phyloP scores from a whole-genome alignment of 2,888 invertebrate species.

The Pandemis cinnamomeana region DNA sequence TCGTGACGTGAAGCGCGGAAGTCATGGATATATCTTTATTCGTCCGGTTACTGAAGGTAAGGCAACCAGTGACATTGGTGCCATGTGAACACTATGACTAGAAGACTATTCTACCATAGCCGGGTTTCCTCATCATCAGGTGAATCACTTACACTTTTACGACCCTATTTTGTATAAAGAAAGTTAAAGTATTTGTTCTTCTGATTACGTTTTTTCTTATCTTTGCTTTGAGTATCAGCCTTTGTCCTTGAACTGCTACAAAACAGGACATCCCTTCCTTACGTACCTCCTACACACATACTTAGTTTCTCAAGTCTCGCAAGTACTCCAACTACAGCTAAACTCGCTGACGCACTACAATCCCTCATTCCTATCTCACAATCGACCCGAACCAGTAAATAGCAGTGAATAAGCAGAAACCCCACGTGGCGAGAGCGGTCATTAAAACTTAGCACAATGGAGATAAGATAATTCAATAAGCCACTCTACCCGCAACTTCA shows the following conservation, averaged over 20 bases:
- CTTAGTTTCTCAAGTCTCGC: background rate
- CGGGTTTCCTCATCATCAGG: too few relatives aligned
- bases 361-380: conserved; percentile 25
- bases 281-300: background rate
- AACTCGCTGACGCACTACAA: conserved; percentile 6
- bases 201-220: too few relatives aligned
- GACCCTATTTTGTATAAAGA: too few relatives aligned
- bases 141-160: too few relatives aligned
- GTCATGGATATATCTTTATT: background rate
- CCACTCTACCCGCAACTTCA: conserved; percentile 61
- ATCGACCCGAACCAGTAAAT: conserved; percentile 28
- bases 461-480: conserved; percentile 78
- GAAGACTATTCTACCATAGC: too few relatives aligned
- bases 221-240: too few relatives aligned
- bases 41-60: too few relatives aligned
- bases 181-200: too few relatives aligned
- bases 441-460: conserved; percentile 78
- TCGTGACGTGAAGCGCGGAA: background rate
- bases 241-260: too few relatives aligned
- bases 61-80: too few relatives aligned
- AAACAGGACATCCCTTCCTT: too few relatives aligned
- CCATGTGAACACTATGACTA: too few relatives aligned
- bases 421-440: conserved; percentile 56
- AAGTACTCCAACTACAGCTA: background rate
- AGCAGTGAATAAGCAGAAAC: conserved; percentile 27